Evolutionary conservation across 2,113 vertebrate genomes (phyloP), one percentile per base, ranked within the genome.

Genomic region (Hippocampus abdominalis): DNA sequence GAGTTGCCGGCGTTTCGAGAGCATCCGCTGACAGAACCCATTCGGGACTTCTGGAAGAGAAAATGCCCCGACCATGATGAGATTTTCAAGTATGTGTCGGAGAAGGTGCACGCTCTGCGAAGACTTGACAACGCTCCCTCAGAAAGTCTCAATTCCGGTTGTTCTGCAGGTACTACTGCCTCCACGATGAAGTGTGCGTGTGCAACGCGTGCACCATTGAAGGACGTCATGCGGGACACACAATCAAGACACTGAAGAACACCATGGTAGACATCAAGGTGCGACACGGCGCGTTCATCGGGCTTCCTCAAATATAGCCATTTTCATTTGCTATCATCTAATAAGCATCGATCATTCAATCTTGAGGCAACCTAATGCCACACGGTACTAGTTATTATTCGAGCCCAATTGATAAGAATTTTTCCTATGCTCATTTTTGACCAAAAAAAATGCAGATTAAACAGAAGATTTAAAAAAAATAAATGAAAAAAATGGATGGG

Each of bases 131-230:
- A 7, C 3, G 12, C 5, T 23, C 8, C n/a, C 8, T 54, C 51
- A n/a, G 51, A 54, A 54, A 54, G 51, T 11, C n/a, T 54, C 1
- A n/a, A 54, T 3, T 23, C 10, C 21, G 21, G 42, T 20, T 49
- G 8, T 20, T 21, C 18, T 69, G 5, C 68, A 88, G 89, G 12
- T 92, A 92, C 75, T 93, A 88, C 80, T 93, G 92, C 73, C 64
- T 89, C 78, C 84, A 92, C 1, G 88, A 92, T 66, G 81, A 84
- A 36, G 67, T 78, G 60, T 90, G 84, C 8, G 84, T 93, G 59
- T 93, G 92, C 72, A 89, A 88, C 16, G 86, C 86, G 65, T 93
- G 92, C 82, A 89, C 84, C 64, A 87, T 91, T 0, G 88, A 91
- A 56, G 91, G 91, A 70, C 79, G 74, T 21, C 92, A 92, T 84